Base-by-base conservation (phyloP, 2,113 vertebrate genomes). In the Hassar affinis region DNA sequence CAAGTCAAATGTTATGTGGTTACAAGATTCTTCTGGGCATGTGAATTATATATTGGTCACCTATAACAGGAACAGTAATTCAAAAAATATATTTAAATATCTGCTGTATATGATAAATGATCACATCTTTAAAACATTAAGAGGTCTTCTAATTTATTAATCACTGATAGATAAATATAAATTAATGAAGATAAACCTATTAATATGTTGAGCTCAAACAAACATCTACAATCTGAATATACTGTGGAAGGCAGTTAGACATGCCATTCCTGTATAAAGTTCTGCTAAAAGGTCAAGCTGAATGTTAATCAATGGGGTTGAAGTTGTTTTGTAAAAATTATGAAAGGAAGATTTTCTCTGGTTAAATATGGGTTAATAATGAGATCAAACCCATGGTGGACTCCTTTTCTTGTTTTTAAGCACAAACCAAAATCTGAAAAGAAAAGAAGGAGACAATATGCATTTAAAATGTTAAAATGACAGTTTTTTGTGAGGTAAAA, bases 251-350 rank as follows among this genome's bases (percentile, higher is more conserved):
- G 27, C 45, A 64, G 20, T 51, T 22, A 6, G 27, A 35, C 6
- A 42, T 3, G 14, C 49, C n/a, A 22, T 25, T 62, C 45, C 27
- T 62, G 11, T 62, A 27, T 62, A 61, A 51, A 62, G 22, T 49
- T 57, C n/a, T 22, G 54, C 62, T 62, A 57, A 82, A 82, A 76
- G 81, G 69, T 82, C 71, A 76, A 35, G 20, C n/a, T 62, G 56
- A 82, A 75, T 75, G 69, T 74, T 75, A 82, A 82, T 82, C 80
- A 49, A 59, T 82, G 80, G 38, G 33, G 79, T 71, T 45, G 18
- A 69, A 82, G 52, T 47, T 57, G 80, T 72, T 81, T 72, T 69
- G 30, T 45, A 35, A 57, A 4, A 14, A 81, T 71, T 8, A 33
- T 35, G 25, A 17, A 49, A 27, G 45, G 45, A 49, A 35, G 17